Base-by-base conservation (phyloP, 1,140 invertebrate genomes). In the Nephotettix cincticeps region DNA sequence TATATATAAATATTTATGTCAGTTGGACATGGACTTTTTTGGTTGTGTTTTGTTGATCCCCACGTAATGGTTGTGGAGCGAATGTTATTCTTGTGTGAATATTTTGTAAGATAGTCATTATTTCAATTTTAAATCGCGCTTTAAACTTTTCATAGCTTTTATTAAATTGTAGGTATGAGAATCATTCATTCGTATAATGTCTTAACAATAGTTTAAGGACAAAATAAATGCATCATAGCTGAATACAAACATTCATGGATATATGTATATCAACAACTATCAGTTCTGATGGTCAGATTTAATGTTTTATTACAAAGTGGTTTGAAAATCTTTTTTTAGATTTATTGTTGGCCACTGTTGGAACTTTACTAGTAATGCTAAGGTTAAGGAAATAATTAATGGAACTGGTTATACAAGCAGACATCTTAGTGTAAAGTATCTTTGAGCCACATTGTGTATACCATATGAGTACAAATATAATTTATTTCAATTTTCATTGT, bases 71-170 rank as follows among this genome's bases (percentile, higher is more conserved):
- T 43, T 67, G 64, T 67, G 64, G 64, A 67, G 21, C 36, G 64
- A 43, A 43, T 67, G 36, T 43, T 40, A 67, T n/a, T 67, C 32
- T 43, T 43, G 40, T 67, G 32, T 40, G 32, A 67, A 27, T 67
- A 67, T 67, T 43, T 67, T 67, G 32, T 40, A 67, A 43, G 21
- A 40, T 27, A 67, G 32, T 67, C 21, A 17, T 67, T 45, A 9
- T 27, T 67, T 67, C 19, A 27, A 43, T 67, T 67, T 21, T 43
- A 67, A 67, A 67, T 67, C 32, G 32, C 27, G 32, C 64, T 67
- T 65, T 36, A 43, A 67, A 40, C 64, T 67, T 43, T 67, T 43
- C 32, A 67, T 67, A 67, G 64, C 64, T 67, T 67, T 67, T 43
- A 67, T 67, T 67, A 67, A 67, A 43, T 45, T 23, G 64, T 67